These are phyloP conservation scores for Acrocephalus arundinaceus DNA, from an alignment of 2,113 vertebrate genomes.

Conservation along the genomic window DNA sequence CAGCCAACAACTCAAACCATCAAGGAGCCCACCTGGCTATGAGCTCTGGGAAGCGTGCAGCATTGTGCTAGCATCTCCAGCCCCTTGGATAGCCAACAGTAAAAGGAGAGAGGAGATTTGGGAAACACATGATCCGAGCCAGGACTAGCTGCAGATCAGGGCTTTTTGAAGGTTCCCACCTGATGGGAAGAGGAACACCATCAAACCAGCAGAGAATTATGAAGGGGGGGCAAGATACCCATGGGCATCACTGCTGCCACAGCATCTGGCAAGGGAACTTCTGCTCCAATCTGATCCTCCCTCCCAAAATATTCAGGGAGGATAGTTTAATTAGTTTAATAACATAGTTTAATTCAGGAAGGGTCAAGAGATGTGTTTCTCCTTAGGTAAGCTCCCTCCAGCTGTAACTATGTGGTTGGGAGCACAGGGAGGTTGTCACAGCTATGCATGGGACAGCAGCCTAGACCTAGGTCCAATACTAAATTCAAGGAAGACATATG, in stretches of 20 bases:
- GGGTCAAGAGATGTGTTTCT: not conserved
- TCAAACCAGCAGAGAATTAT: not conserved
- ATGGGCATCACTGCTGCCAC: not conserved
- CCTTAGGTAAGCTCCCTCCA: not conserved
- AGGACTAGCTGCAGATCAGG: not conserved
- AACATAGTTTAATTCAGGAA: not conserved
- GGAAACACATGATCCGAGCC: not conserved
- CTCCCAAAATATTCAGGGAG: not conserved
- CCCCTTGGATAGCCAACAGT: not conserved
- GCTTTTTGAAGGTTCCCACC: not conserved
- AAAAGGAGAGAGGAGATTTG: not conserved
- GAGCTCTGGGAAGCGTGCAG: not conserved
- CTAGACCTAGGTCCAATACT: not conserved
- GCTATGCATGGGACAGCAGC: not conserved
- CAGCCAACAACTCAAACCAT: not conserved
- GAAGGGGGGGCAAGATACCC: not conserved
- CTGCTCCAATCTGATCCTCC: not conserved
- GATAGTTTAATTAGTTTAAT: too few relatives aligned
- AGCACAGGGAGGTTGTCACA: not conserved
- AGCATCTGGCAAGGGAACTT: not conserved
- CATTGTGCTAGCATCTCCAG: not conserved
- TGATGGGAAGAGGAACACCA: not conserved
- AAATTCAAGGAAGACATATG: rapidly evolving
- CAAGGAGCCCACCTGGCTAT: rapidly evolving
- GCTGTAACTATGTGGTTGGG: rapidly evolving